These are phyloP conservation scores for Chrysotoxum bicinctum DNA, from an alignment of 2,888 invertebrate genomes.

Conservation along the genomic window DNA sequence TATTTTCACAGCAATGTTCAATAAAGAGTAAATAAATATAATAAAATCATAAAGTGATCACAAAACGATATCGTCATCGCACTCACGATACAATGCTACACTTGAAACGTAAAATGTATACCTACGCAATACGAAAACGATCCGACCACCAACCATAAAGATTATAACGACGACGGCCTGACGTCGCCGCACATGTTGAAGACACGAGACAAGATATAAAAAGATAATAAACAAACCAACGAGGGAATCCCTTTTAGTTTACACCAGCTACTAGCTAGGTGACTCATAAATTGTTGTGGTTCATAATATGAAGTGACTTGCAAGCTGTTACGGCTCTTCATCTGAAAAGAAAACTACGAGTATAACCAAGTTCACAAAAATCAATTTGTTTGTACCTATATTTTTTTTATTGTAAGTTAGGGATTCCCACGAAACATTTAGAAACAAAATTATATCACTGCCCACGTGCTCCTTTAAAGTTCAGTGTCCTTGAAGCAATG, in stretches of 20 bases:
- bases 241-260: slow-evolving; percentile 41
- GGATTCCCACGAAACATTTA: not conserved
- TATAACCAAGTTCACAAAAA: too few species aligned
- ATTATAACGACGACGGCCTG: slow-evolving; percentile 3
- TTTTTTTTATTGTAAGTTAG: not conserved
- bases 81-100: not conserved
- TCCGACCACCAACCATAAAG: slow-evolving; percentile 7
- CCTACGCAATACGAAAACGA: slow-evolving; percentile 12
- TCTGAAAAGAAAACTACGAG: not conserved
- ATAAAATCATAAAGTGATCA: slow-evolving; percentile 9
- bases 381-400: too few species aligned
- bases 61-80: slow-evolving; percentile 27
- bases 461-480: not conserved
- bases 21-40: slow-evolving; percentile 9
- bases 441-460: not conserved
- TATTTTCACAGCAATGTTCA: slow-evolving; percentile 15
- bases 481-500: not conserved
- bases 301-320: not conserved
- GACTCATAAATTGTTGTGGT: slow-evolving; percentile 34
- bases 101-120: not conserved
- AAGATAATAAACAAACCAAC: slow-evolving; percentile 33
- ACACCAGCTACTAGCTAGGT: slow-evolving; percentile 7
- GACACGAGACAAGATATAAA: slow-evolving; percentile 39
- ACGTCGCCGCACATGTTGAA: slow-evolving; percentile 19
- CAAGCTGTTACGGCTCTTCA: not conserved